Evolutionary conservation across 64 coral and sea anemone genomes (phyloP).

Genomic region (Montipora sp.): DNA sequence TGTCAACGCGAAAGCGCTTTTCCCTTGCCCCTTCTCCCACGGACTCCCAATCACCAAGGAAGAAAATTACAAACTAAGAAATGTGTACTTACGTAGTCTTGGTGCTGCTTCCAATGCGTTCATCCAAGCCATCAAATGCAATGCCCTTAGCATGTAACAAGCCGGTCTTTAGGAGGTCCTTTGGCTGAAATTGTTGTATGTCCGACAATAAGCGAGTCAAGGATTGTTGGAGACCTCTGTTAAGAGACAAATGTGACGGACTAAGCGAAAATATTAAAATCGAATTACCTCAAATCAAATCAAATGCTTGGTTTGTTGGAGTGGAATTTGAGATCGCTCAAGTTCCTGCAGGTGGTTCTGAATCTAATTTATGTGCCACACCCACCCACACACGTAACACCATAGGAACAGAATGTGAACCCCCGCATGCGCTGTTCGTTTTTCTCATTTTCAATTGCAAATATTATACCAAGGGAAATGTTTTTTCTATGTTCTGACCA

Average conservation of each 20-base stretch:
- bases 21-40: too few relatives aligned
- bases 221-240: constrained; percentile 79
- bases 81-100: constrained; percentile 33
- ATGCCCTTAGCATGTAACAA: constrained; percentile 23
- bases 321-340: too few relatives aligned
- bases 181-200: constrained; percentile 72
- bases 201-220: constrained; percentile 62
- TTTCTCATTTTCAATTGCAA: too few relatives aligned
- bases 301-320: too few relatives aligned
- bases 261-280: neutral
- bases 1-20: too few relatives aligned
- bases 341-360: too few relatives aligned
- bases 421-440: too few relatives aligned
- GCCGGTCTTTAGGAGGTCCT: neutral
- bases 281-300: neutral
- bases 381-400: too few relatives aligned
- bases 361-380: too few relatives aligned
- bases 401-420: too few relatives aligned
- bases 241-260: neutral
- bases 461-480: too few relatives aligned
- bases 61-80: neutral
- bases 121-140: constrained; percentile 56
- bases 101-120: constrained; percentile 14
- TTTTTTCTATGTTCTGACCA: too few relatives aligned
- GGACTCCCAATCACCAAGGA: neutral